Conservation (phyloP, 2,113 vertebrate genomes). For the Thinocorus orbignyianus region DNA sequence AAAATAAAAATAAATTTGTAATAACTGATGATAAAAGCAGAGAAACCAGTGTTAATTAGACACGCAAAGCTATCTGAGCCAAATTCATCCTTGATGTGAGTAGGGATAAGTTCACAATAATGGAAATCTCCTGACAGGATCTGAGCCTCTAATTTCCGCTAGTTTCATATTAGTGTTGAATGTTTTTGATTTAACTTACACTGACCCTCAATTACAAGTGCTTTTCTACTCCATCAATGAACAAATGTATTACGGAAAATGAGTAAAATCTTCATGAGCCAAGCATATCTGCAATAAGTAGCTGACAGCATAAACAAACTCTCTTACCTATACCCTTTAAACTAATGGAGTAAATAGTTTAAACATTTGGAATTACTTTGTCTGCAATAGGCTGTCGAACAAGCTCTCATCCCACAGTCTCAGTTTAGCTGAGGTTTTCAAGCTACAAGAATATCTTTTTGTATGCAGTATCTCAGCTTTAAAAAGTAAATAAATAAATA, state of each 20-base stretch:
- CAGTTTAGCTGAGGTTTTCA: neutral
- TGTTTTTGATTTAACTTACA: neutral
- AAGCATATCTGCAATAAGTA: neutral
- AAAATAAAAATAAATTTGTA: neutral
- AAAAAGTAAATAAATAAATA: neutral
- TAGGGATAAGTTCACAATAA: neutral
- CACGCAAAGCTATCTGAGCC: neutral
- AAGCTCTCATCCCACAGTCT: neutral
- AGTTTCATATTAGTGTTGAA: neutral
- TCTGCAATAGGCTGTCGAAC: neutral
- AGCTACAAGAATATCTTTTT: neutral
- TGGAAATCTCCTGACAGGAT: neutral
- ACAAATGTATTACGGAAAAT: conserved; percentile 30
- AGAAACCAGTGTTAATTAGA: neutral
- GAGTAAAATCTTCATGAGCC: neutral
- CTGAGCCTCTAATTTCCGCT: neutral
- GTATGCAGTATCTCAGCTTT: neutral
- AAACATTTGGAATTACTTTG: conserved; percentile 35
- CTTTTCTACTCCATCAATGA: neutral
- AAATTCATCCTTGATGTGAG: neutral
- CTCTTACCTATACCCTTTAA: conserved; percentile 24
- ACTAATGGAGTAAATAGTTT: conserved; percentile 17
- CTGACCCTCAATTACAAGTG: neutral
- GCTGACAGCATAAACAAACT: conserved; percentile 4
- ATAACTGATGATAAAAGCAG: neutral